These are phyloP conservation scores for Psephotus haematonotus DNA, from an alignment of 2,113 vertebrate species.

Conservation along the genomic window DNA sequence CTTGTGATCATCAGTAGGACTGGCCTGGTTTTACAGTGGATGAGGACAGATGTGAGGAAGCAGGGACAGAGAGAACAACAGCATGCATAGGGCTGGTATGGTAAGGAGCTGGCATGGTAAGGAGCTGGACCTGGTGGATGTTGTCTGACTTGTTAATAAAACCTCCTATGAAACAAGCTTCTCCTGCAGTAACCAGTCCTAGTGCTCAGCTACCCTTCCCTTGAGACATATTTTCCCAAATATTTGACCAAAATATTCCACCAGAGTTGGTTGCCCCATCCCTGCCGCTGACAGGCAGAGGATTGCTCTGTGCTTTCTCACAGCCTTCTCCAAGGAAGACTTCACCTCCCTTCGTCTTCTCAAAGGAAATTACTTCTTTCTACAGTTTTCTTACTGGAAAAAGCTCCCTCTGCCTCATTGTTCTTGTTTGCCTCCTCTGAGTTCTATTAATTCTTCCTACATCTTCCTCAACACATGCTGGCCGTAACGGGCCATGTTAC, in stretches of 20 bases:
- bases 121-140: background rate
- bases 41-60: rapidly evolving
- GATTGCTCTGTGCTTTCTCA: background rate
- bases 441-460: background rate
- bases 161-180: background rate
- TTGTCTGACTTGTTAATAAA: background rate
- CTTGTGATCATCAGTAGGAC: background rate
- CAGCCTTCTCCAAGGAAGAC: background rate
- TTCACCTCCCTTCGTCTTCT: background rate
- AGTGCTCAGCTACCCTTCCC: background rate
- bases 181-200: background rate
- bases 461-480: background rate
- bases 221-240: background rate
- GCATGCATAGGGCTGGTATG: rapidly evolving
- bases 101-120: background rate
- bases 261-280: background rate
- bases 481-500: background rate
- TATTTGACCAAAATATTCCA: background rate
- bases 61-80: background rate
- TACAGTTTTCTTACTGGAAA: background rate
- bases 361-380: background rate
- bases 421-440: background rate
- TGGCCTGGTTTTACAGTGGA: background rate
- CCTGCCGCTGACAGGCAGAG: background rate
- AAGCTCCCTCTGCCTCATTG: background rate